Conservation (phyloP, 2,797 vertebrate genomes). For the Hapalemur alaotrensis region DNA sequence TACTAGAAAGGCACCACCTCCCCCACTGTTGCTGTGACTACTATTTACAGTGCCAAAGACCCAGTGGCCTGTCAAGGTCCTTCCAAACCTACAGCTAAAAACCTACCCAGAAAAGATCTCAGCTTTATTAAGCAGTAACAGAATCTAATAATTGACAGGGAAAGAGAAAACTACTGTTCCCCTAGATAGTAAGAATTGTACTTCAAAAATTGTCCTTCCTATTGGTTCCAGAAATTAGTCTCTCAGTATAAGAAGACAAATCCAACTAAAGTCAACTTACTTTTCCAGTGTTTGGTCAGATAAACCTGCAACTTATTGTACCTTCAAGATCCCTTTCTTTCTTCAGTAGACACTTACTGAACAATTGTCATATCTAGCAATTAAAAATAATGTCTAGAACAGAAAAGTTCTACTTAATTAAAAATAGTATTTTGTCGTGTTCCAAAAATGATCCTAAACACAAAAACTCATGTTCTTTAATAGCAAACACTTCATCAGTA, state of each 20-base stretch:
- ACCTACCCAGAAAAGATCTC: background rate
- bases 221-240: conserved; percentile 31
- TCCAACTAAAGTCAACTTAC: background rate
- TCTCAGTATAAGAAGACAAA: background rate
- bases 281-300: background rate
- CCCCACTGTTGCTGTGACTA: background rate
- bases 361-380: background rate
- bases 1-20: background rate
- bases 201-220: background rate
- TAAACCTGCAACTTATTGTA: background rate
- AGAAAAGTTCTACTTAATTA: background rate
- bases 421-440: background rate
- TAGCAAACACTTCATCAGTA: background rate
- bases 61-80: background rate
- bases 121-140: background rate
- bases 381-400: background rate
- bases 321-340: background rate
- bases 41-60: background rate
- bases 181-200: background rate
- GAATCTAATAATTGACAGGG: background rate
- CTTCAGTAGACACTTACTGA: background rate
- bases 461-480: background rate
- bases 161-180: background rate
- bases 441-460: background rate
- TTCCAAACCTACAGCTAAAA: background rate